A percentile compares a stretch with the other conserved stretches of the same genome.
phyloP scores from a whole-genome alignment of 1,140 invertebrate species.

The Philotrypesis tridentata region DNA sequence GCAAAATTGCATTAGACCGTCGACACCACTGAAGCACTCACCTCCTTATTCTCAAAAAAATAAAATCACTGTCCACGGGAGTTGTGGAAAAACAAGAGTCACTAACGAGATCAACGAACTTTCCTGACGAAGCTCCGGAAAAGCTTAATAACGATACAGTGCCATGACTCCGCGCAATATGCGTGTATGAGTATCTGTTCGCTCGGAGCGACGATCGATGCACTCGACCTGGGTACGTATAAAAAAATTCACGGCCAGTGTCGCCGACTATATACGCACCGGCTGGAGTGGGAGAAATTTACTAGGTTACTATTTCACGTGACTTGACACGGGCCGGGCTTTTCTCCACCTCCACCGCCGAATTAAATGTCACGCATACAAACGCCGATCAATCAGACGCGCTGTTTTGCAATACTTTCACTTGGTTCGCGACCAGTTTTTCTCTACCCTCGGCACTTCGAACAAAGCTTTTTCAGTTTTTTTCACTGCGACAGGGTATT shows the following conservation, averaged over 20 bases:
- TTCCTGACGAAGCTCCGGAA: slow-evolving; percentile 19
- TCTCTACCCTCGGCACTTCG: not conserved
- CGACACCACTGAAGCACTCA: slow-evolving; percentile 3
- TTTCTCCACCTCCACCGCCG: not conserved
- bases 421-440: not conserved
- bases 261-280: slow-evolving; percentile 48
- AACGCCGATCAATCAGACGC: not conserved
- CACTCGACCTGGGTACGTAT: slow-evolving; percentile 12
- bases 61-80: slow-evolving; percentile 4
- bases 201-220: not conserved
- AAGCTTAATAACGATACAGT: slow-evolving; percentile 5
- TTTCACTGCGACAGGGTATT: too few relatives aligned
- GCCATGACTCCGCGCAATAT: too few relatives aligned
- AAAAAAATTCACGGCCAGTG: slow-evolving; percentile 51
- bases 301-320: slow-evolving; percentile 55
- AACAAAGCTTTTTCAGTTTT: not conserved
- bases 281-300: slow-evolving; percentile 46
- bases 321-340: not conserved
- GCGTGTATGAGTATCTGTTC: too few relatives aligned
- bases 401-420: slow-evolving; percentile 32
- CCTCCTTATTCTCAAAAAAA: not conserved
- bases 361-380: slow-evolving; percentile 13
- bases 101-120: not conserved
- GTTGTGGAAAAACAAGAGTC: too few relatives aligned
- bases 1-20: too few relatives aligned